Base-by-base conservation (phyloP, 2,797 vertebrate genomes). In the Sebastes cheni region DNA sequence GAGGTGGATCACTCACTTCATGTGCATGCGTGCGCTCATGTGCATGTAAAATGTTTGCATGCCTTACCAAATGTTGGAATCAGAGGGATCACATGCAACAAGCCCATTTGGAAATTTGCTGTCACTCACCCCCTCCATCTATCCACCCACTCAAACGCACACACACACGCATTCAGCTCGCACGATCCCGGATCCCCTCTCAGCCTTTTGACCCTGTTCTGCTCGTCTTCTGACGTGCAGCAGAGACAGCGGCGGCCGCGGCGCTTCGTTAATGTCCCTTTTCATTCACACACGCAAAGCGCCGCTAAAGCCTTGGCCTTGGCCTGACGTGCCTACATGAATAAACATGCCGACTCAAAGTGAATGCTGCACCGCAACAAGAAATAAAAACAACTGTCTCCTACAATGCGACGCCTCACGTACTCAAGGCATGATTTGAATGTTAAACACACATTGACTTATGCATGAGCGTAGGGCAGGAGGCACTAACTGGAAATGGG, bases 401-500 rank as follows among this genome's bases (percentile, higher is more conserved):
- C 88, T 72, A 59, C 71, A 73, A 79, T 88, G 88, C 66, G 80
- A 85, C 86, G 82, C 52, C 58, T 81, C 86, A 80, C 52, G 68
- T 78, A 87, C 79, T 83, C 58, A 59, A 83, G 69, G 68, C 91
- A 91, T 88, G 92, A 89, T 90, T 84, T 86, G 88, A 94, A 94
- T 95, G 91, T 90, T 94, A 94, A 95, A 90, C 86, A 86, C 91
- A 81, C 77, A 86, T 81, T 92, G 92, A 91, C 88, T 90, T 91
- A 91, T 94, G 91, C 80, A 88, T 91, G 91, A 91, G 87, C 46
- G 66, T 42, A 69, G 88, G 90, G 84, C 87, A 89, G 80, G 80
- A 92, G 87, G 72, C 90, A 90, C 79, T 81, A 86, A 92, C 86
- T 91, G 88, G 83, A 90, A 90, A 92, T 86, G 82, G 84, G 84